Conservation (phyloP, 1,140 invertebrate genomes). For the Muscidifurax raptorellus region DNA sequence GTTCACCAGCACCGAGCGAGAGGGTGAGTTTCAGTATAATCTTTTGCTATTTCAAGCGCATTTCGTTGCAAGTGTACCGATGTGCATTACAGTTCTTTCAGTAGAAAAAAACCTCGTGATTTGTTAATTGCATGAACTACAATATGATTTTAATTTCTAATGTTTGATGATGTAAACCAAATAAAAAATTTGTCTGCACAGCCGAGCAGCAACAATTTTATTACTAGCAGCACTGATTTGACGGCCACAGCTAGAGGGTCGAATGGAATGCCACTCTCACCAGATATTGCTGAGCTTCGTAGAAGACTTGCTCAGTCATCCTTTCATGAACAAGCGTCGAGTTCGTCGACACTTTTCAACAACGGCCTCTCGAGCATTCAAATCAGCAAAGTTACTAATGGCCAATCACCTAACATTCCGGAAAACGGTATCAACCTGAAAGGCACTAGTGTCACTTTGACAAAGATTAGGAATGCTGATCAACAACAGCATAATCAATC, state of each 20-base stretch:
- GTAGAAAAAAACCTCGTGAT: neutral
- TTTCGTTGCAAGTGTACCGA: neutral
- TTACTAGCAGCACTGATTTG: constrained; percentile 49
- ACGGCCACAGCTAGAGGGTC: constrained; percentile 51
- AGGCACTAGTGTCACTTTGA: constrained; percentile 72
- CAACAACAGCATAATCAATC: constrained; percentile 19
- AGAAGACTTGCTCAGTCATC: constrained; percentile 58
- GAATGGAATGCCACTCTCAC: constrained; percentile 65
- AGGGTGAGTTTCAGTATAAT: constrained; percentile 18
- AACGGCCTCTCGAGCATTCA: constrained; percentile 71
- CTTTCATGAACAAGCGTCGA: constrained; percentile 3
- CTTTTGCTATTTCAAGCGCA: neutral
- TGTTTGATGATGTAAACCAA: neutral
- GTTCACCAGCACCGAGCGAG: constrained; percentile 54
- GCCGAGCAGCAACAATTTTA: constrained; percentile 49
- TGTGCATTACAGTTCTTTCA: too few species aligned
- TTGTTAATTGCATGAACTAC: neutral
- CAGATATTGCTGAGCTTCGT: constrained; percentile 65
- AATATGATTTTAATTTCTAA: neutral
- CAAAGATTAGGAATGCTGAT: constrained; percentile 65
- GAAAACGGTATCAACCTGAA: constrained; percentile 72
- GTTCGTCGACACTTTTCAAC: constrained; percentile 62
- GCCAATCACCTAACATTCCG: constrained; percentile 67
- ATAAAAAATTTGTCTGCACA: neutral
- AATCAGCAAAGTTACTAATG: constrained; percentile 73